phyloP scores from a whole-genome alignment of 2,888 invertebrate species.

The Aleiodes alternator region DNA sequence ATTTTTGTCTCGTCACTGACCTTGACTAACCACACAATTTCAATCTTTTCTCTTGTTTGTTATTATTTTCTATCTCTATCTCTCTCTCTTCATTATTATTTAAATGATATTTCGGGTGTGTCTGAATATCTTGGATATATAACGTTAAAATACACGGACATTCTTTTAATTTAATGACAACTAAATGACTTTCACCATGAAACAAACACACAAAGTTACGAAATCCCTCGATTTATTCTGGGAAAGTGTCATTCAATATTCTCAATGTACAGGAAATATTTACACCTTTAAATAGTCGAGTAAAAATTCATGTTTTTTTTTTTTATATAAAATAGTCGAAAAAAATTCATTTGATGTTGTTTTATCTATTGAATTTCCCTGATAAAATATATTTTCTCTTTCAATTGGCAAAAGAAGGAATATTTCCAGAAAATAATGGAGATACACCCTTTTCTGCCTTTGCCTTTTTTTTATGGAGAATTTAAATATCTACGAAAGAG shows the following conservation, averaged over 20 bases:
- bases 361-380: too few species aligned
- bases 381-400: too few species aligned
- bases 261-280: background rate
- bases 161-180: background rate
- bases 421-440: too few species aligned
- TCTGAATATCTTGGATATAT: background rate
- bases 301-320: too few species aligned
- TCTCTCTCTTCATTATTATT: background rate
- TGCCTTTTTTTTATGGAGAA: too few species aligned
- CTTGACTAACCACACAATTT: slow-evolving; percentile 13
- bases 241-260: slow-evolving; percentile 38
- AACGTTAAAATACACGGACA: background rate
- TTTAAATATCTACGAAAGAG: too few species aligned
- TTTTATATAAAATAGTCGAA: too few species aligned
- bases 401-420: too few species aligned
- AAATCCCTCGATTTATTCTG: slow-evolving; percentile 16
- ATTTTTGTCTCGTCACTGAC: slow-evolving; percentile 29
- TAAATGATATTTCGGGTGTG: slow-evolving; percentile 3
- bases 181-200: slow-evolving; percentile 40
- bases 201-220: slow-evolving; percentile 9
- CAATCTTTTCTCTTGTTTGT: background rate
- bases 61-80: slow-evolving; percentile 8
- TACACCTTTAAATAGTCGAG: too few species aligned
- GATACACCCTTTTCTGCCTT: too few species aligned
- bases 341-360: too few species aligned